phyloP scores from a whole-genome alignment of 2,113 vertebrate genomes.

The Rhinoderma darwinii region DNA sequence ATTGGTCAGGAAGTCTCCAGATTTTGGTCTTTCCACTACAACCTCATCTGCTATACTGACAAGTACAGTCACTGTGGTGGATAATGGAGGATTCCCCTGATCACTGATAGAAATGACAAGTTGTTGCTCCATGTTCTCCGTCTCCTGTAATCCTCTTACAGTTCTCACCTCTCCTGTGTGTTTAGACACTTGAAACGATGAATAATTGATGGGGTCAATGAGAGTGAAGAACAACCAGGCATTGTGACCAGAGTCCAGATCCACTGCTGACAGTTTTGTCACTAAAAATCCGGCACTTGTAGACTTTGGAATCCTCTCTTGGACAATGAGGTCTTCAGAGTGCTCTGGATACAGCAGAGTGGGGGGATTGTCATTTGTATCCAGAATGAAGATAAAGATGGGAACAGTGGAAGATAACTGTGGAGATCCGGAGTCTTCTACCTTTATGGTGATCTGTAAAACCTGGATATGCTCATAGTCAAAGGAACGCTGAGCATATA shows the following conservation, averaged over 20 bases:
- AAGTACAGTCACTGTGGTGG: conserved; percentile 17
- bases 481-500: conserved; percentile 20
- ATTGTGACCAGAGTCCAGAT: conserved; percentile 29
- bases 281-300: conserved; percentile 8
- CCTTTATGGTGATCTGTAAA: conserved; percentile 8
- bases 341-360: conserved; percentile 14
- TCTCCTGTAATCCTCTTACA: conserved; percentile 6
- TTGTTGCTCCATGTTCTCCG: conserved; percentile 12
- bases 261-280: neutral
- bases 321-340: conserved; percentile 18
- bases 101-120: conserved; percentile 27
- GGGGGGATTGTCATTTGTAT: conserved; percentile 14
- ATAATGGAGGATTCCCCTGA: conserved; percentile 25
- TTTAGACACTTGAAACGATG: conserved; percentile 5
- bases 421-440: conserved; percentile 16
- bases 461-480: conserved; percentile 19
- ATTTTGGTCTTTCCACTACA: conserved; percentile 15
- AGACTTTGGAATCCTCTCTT: conserved; percentile 7
- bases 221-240: neutral
- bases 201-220: conserved; percentile 22
- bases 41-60: conserved; percentile 1
- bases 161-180: conserved; percentile 20
- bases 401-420: conserved; percentile 14
- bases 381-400: conserved; percentile 9
- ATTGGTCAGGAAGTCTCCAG: conserved; percentile 66